Percentiles rank a stretch among this genome's conserved stretches.
phyloP scores from a whole-genome alignment of 2,797 vertebrate species.

The Bothrops alternatus region DNA sequence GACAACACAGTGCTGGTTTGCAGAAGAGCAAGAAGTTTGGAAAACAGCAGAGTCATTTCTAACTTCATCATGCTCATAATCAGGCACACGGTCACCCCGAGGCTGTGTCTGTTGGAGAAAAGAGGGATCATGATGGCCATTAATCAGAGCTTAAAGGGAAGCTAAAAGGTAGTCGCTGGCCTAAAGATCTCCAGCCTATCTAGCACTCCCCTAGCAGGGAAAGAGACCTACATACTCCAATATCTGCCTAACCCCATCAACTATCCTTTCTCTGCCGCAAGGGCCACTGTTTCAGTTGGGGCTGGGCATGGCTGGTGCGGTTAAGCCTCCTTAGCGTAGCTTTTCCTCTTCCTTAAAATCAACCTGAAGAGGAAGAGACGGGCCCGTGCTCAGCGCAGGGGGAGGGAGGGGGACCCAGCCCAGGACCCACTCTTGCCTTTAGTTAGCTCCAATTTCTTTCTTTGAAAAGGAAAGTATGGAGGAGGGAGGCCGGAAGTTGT shows the following conservation, averaged over 20 bases:
- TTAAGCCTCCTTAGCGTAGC: slow-evolving; percentile 25
- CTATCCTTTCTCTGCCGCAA: slow-evolving; percentile 37
- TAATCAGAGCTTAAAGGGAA: slow-evolving; percentile 28
- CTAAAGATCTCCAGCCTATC: slow-evolving; percentile 38
- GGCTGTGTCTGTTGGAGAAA: slow-evolving; percentile 64
- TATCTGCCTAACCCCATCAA: background rate
- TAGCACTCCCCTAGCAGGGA: slow-evolving; percentile 24
- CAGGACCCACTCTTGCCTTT: slow-evolving; percentile 48
- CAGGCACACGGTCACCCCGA: slow-evolving; percentile 61
- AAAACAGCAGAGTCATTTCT: slow-evolving; percentile 70
- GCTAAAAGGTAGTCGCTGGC: slow-evolving; percentile 32
- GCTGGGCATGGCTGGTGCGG: slow-evolving; percentile 59
- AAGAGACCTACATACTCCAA: slow-evolving; percentile 56
- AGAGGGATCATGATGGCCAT: slow-evolving; percentile 70
- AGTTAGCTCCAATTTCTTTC: slow-evolving; percentile 31
- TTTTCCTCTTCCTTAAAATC: slow-evolving; percentile 7
- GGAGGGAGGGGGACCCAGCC: slow-evolving; percentile 34
- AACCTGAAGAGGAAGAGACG: background rate
- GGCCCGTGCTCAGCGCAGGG: slow-evolving; percentile 38
- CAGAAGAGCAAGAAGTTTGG: slow-evolving; percentile 66
- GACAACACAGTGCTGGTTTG: slow-evolving; percentile 69
- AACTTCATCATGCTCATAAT: slow-evolving; percentile 67
- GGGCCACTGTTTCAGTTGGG: slow-evolving; percentile 48
- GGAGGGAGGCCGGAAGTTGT: slow-evolving; percentile 11
- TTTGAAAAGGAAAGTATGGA: background rate